phyloP scores from a whole-genome alignment of 2,113 vertebrate species.

The Turdus rufiventris region DNA sequence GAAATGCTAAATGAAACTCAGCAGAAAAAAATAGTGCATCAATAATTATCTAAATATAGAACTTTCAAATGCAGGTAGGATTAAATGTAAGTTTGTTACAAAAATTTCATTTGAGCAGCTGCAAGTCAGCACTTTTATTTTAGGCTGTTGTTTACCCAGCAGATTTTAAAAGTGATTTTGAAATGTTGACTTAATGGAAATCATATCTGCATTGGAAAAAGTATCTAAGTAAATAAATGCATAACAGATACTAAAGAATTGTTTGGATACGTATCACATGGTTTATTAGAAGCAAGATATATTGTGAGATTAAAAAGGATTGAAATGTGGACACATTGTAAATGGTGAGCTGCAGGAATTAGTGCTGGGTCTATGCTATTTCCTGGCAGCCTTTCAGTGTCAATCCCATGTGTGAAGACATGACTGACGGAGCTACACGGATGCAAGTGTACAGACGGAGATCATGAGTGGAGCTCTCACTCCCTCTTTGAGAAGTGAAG shows the following conservation, averaged over 20 bases:
- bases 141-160: background rate
- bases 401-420: background rate
- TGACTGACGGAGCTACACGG: background rate
- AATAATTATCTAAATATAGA: background rate
- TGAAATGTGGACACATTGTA: background rate
- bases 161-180: conserved; percentile 9
- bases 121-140: background rate
- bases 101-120: background rate
- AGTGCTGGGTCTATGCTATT: background rate
- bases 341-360: background rate
- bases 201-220: background rate
- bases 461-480: background rate
- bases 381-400: background rate
- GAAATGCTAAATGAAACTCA: conserved; percentile 8
- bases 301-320: background rate
- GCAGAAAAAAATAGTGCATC: background rate
- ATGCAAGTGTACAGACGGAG: background rate
- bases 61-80: background rate
- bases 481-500: background rate
- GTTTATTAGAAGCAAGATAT: background rate
- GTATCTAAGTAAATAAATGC: background rate
- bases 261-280: background rate
- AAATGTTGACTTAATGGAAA: background rate
- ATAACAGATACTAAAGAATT: background rate
- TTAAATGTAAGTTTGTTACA: background rate